phyloP scores from a whole-genome alignment of 2,113 vertebrate genomes.

The Galbula dea region DNA sequence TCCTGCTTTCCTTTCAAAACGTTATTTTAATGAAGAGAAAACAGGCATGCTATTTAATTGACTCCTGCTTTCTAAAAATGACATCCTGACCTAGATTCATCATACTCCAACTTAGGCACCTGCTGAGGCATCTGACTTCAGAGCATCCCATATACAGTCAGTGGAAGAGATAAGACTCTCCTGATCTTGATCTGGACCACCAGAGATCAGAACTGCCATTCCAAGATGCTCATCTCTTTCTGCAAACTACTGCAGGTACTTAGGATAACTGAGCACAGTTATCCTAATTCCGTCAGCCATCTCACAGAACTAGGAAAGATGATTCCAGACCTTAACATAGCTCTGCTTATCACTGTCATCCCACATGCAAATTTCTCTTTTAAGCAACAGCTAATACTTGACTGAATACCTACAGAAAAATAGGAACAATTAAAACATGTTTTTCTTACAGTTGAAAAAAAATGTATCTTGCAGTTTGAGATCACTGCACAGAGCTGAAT shows the following conservation, averaged over 20 bases:
- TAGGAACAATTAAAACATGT: not conserved
- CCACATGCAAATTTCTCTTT: not conserved
- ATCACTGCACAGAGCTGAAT: not conserved
- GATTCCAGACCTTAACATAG: not conserved
- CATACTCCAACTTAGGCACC: not conserved
- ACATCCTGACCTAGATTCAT: not conserved
- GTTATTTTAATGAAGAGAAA: conserved; percentile 5
- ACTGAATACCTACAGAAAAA: not conserved
- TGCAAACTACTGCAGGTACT: not conserved
- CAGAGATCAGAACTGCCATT: not conserved
- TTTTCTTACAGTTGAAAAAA: not conserved
- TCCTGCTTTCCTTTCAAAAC: conserved; percentile 8
- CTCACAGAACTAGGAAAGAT: not conserved
- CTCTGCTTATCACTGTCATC: not conserved
- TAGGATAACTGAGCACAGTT: not conserved
- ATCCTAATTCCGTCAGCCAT: not conserved
- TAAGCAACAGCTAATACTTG: not conserved
- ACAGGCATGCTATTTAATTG: conserved; percentile 17
- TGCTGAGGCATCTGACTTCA: not conserved
- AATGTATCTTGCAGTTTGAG: not conserved
- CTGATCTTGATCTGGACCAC: not conserved
- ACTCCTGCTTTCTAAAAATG: not conserved
- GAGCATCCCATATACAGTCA: not conserved
- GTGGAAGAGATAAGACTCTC: not conserved
- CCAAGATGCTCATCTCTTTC: not conserved